These are phyloP conservation scores for Dipodomys merriami DNA, from an alignment of 2,113 vertebrate species.

Conservation along the genomic window DNA sequence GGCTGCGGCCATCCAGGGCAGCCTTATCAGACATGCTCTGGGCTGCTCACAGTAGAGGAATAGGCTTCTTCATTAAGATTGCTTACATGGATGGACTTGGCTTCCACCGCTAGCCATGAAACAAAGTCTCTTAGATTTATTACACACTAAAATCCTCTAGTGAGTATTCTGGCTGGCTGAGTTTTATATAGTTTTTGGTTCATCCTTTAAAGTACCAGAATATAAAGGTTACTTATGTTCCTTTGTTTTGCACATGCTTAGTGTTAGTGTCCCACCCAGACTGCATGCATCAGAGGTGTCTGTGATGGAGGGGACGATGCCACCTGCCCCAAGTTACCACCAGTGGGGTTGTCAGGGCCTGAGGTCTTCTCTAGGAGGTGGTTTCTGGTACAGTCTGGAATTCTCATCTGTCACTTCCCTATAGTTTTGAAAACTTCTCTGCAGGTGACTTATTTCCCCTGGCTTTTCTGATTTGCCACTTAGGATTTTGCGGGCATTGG, in stretches of 20 bases:
- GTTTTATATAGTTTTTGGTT: not conserved
- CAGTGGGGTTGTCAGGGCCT: not conserved
- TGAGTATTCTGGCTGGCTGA: not conserved
- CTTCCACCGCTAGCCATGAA: not conserved
- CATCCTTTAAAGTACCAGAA: not conserved
- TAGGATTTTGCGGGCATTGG: not conserved
- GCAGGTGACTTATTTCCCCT: not conserved
- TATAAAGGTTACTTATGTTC: not conserved
- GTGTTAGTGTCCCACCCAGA: not conserved
- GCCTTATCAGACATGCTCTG: fast-evolving
- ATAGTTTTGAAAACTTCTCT: not conserved
- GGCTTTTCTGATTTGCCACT: not conserved
- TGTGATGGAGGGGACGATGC: not conserved
- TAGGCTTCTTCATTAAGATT: not conserved
- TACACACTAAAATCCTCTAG: not conserved
- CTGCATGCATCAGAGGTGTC: not conserved
- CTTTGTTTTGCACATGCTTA: not conserved
- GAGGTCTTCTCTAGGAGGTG: not conserved
- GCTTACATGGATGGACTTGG: not conserved
- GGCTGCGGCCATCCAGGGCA: no score
- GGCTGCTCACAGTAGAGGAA: not conserved
- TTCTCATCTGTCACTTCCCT: not conserved
- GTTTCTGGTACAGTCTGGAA: not conserved
- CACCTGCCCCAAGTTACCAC: not conserved
- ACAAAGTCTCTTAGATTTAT: not conserved